Evolutionary conservation across 2,113 vertebrate species (phyloP).

Genomic region (Neomonachus schauinslandi): DNA sequence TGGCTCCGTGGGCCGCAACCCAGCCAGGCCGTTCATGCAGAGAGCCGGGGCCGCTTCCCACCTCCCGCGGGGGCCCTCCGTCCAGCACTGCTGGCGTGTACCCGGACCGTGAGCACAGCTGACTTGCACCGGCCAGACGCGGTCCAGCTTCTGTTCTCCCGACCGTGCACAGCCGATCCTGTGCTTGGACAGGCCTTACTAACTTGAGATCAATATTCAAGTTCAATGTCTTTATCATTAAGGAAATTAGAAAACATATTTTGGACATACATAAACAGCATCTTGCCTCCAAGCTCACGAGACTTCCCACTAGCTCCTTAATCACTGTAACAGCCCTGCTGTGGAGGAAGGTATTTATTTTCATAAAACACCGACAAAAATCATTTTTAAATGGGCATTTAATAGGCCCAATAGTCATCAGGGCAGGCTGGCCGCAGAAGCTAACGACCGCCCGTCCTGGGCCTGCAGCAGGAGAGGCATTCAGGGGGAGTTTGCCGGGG

Average conservation of each 20-base stretch:
- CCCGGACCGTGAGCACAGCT: slow-evolving; percentile 10
- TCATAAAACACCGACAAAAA: slow-evolving; percentile 45
- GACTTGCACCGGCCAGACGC: background rate
- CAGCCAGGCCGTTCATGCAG: slow-evolving; percentile 65
- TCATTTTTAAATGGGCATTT: slow-evolving; percentile 54
- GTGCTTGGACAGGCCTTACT: slow-evolving; percentile 25
- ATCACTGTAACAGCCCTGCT: slow-evolving; percentile 50
- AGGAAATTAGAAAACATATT: slow-evolving; percentile 68
- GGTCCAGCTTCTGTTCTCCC: background rate
- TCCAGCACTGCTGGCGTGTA: slow-evolving; percentile 1
- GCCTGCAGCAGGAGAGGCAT: background rate
- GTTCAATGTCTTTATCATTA: slow-evolving; percentile 72
- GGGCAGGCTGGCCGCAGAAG: background rate
- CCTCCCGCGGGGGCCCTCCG: slow-evolving; percentile 25
- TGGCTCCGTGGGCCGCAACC: slow-evolving; percentile 44
- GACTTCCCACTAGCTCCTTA: background rate
- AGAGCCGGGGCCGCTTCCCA: slow-evolving; percentile 60
- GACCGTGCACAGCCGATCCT: slow-evolving; percentile 36
- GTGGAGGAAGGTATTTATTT: background rate
- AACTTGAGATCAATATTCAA: slow-evolving; percentile 74
- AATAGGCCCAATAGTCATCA: slow-evolving; percentile 14
- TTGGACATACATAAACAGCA: slow-evolving; percentile 35
- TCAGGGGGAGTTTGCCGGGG: background rate
- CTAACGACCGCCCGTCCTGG: background rate
- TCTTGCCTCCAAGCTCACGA: slow-evolving; percentile 17